Base-by-base conservation (phyloP, 37 sponge, comb jelly and placozoan genomes). In the Halisarca cf. caerulea region DNA sequence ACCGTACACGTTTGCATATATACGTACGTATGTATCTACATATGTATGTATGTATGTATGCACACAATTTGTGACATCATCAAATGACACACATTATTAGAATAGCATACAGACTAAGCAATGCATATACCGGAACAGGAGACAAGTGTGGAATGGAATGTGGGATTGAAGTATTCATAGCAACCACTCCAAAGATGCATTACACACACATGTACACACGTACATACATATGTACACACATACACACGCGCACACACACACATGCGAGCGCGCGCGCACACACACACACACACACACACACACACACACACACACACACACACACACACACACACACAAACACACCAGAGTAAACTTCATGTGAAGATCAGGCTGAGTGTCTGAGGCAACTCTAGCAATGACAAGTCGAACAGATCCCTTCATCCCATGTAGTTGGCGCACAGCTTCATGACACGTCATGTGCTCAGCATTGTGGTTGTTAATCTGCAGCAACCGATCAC, bases 401-500 rank as follows among this genome's bases (percentile, higher is more conserved):
- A 93, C 93, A 43, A 93, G 75, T 32, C 82, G 78, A 21, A 93
- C 70, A 2, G 85, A 27, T 24, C 66, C 20, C 0, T 82, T 83
- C 42, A 71, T 45, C 7, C 57, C 30, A 27, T 77, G 80, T 61
- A 93, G 85, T 25, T 41, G 80, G n/a, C 37, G 44, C 17, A 84
- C 77, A 25, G 89, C 85, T 17, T 86, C 87, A 18, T 87, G 74
- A 32, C 59, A 62, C 35, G 55, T 21, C 85, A 90, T 80, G 75
- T 84, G 80, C 30, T 83, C 47, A 3, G 85, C 90, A 53, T 69
- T 81, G 47, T 84, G 59, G 33, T 88, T 86, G 59, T 95, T 92
- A 61, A 95, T 85, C 69, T 89, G 84, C 5, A 95, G 81, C 58
- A 95, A 78, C 57, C 79, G 71, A 84, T 95, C 96, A 21, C 83